phyloP scores from a whole-genome alignment of 2,888 invertebrate species.

The Thymelicus sylvestris region DNA sequence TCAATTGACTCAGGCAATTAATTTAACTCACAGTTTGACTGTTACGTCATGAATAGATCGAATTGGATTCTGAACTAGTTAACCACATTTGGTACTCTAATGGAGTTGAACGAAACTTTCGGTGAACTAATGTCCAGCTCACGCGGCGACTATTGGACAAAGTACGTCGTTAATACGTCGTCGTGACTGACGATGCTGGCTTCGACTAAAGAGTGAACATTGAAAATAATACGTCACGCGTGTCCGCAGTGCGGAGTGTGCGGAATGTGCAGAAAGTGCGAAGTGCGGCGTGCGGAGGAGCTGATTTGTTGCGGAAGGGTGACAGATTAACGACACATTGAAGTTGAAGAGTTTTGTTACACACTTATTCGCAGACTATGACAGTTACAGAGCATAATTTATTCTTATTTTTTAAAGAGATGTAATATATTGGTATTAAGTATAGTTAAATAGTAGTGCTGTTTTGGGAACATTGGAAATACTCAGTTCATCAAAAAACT shows the following conservation, averaged over 20 bases:
- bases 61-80: constrained; percentile 1
- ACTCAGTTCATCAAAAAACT: too few relatives aligned
- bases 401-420: too few relatives aligned
- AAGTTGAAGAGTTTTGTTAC: constrained; percentile 1
- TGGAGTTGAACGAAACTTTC: constrained; percentile 17
- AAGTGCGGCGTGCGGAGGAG: not conserved
- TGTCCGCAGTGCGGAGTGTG: constrained; percentile 19
- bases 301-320: constrained; percentile 2
- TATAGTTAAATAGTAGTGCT: too few relatives aligned
- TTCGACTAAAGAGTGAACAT: constrained; percentile 24
- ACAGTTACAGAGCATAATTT: too few relatives aligned
- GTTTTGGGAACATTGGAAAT: too few relatives aligned
- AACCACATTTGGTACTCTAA: constrained; percentile 19
- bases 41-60: not conserved
- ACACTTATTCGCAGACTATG: not conserved
- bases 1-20: not conserved
- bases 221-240: constrained; percentile 30
- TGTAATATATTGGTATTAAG: too few relatives aligned
- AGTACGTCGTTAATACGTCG: constrained; percentile 39
- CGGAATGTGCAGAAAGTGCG: not conserved
- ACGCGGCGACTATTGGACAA: constrained; percentile 19
- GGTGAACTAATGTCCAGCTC: constrained; percentile 22
- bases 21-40: not conserved
- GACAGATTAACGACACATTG: not conserved
- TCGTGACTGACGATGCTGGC: constrained; percentile 33